These are phyloP conservation scores for Crocodylus rhombifer DNA, from an alignment of 2,797 vertebrate genomes.

Conservation along the genomic window DNA sequence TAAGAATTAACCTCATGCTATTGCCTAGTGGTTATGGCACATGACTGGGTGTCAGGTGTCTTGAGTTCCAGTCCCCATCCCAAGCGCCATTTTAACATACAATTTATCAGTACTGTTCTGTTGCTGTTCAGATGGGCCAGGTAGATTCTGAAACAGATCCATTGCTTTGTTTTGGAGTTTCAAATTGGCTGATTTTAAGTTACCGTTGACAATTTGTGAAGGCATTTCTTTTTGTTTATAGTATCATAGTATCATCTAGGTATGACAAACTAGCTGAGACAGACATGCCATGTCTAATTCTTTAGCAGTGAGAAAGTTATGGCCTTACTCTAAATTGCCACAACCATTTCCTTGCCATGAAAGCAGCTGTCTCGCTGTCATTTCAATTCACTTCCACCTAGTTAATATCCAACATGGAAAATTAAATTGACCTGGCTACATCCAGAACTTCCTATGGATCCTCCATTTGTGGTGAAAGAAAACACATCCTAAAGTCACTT, in stretches of 20 bases:
- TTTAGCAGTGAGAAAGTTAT: constrained; percentile 8
- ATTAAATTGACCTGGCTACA: background rate
- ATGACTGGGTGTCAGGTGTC: background rate
- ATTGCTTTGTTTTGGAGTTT: background rate
- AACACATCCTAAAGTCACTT: constrained; percentile 19
- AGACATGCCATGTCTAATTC: background rate
- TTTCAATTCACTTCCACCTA: constrained; percentile 13
- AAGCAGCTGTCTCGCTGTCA: background rate
- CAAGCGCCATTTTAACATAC: background rate
- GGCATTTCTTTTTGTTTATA: background rate
- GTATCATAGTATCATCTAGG: background rate
- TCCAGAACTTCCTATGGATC: background rate
- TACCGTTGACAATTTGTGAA: fast-evolving
- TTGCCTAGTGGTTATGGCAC: background rate
- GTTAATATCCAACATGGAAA: constrained; percentile 8
- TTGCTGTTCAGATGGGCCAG: background rate
- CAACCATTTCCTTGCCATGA: background rate
- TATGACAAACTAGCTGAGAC: background rate
- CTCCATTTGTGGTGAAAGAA: constrained; percentile 27
- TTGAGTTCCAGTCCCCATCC: background rate
- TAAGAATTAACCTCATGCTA: background rate
- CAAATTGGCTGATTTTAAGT: background rate
- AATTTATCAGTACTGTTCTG: background rate
- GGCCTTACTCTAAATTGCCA: background rate
- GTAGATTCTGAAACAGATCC: constrained; percentile 25